Evolutionary conservation across 2,797 vertebrate genomes (phyloP).

Genomic region (Buceros bicornis): DNA sequence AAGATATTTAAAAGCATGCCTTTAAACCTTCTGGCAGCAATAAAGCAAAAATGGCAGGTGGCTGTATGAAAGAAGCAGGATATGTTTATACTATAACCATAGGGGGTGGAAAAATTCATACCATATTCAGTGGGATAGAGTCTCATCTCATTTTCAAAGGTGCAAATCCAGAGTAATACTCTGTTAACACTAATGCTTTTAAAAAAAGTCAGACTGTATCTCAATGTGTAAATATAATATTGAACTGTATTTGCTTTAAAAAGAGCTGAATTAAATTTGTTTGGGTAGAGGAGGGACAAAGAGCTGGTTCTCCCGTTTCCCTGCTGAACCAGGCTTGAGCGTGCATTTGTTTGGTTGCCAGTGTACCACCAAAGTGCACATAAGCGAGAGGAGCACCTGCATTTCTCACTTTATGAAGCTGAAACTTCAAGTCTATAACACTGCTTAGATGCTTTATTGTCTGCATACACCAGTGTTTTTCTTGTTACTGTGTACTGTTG

Average conservation of each 20-base stretch:
- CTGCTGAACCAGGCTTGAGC: not conserved
- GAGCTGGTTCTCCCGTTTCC: not conserved
- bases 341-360: not conserved
- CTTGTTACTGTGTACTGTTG: not conserved
- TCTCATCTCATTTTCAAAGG: slow-evolving; percentile 4
- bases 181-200: not conserved
- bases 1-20: slow-evolving; percentile 79
- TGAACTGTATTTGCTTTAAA: not conserved
- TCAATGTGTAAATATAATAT: not conserved
- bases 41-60: slow-evolving; percentile 79
- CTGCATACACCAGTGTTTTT: not conserved
- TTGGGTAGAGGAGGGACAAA: not conserved
- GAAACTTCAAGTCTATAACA: not conserved
- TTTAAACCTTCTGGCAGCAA: slow-evolving; percentile 75
- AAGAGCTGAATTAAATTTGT: not conserved
- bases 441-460: not conserved
- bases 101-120: not conserved
- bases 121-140: not conserved
- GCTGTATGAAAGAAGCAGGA: slow-evolving; percentile 71
- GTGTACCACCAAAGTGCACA: not conserved
- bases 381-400: not conserved
- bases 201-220: not conserved
- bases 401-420: not conserved
- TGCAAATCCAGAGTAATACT: not conserved
- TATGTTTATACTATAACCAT: slow-evolving; percentile 62